Evolutionary conservation across 2,113 vertebrate genomes (phyloP), one percentile per base, ranked within the genome.

Genomic region (Falcunculus frontatus): DNA sequence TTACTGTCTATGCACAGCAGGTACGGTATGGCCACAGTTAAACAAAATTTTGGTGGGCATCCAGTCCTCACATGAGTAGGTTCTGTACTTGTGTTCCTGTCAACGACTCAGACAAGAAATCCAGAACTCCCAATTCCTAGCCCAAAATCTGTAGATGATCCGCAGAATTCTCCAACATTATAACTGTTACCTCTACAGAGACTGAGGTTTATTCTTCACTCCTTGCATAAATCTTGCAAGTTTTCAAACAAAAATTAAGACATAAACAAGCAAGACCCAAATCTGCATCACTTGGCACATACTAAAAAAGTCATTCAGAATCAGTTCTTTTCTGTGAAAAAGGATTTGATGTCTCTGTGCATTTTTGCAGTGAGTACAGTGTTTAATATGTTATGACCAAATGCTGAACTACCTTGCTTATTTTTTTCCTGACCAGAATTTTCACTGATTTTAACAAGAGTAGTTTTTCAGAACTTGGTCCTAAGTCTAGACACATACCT

Each of bases 401-500:
- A 53, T 83, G 20, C 15, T 84, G 29, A 64, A 87, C 25, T 67
- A 47, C 35, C 8, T 75, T 72, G 29, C 26, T 68, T 9, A 8
- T 53, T 11, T 67, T 82, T 74, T 81, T 74, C n/a, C 26, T 79
- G 12, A 52, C 33, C 11, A 16, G 62, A 82, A 30, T 68, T 89
- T 52, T 89, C 29, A 39, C 35, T 80, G 65, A 69, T 86, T 90
- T 90, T 67, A 83, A 33, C 60, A 56, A 56, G 1, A 70, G 56
- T 26, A 49, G 29, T 56, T 95, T 84, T 46, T 89, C 55, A 84
- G 63, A 91, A 84, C 32, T 70, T 78, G 67, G 53, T 32, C 23
- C 62, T 47, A 52, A 75, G 77, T 97, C 84, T 93, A 89, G 84
- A 96, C 74, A 76, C 14, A 35, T 16, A 41, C 65, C 60, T 95